phyloP scores from a whole-genome alignment of 2,888 invertebrate genomes.

The Gymnoscelis rufifasciata region DNA sequence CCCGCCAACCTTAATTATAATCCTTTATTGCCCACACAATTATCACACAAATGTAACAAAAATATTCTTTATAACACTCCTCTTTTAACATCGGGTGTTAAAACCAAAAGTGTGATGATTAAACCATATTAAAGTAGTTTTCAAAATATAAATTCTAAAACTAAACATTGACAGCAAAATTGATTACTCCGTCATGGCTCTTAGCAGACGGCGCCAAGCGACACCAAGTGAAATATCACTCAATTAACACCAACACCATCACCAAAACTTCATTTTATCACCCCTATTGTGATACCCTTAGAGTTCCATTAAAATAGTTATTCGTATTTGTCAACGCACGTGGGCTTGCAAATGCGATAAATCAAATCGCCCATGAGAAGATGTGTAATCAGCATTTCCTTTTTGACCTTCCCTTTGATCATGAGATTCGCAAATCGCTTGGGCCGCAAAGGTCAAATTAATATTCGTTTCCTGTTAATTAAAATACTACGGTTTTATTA shows the following conservation, averaged over 20 bases:
- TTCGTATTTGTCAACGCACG: slow-evolving; percentile 34
- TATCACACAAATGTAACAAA: no score
- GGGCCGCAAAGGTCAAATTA: slow-evolving; percentile 22
- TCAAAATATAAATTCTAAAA: slow-evolving; percentile 54
- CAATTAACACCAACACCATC: slow-evolving; percentile 60
- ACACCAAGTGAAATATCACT: slow-evolving; percentile 64
- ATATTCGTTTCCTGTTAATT: slow-evolving; percentile 23
- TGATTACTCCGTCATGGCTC: slow-evolving; percentile 62
- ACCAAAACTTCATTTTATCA: slow-evolving; percentile 23
- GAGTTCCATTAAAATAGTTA: slow-evolving; percentile 31
- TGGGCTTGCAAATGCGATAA: slow-evolving; percentile 36
- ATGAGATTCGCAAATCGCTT: slow-evolving; percentile 39
- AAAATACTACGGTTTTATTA: slow-evolving; percentile 20
- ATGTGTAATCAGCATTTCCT: slow-evolving; percentile 62
- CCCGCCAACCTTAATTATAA: no score
- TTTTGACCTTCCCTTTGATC: slow-evolving; percentile 45
- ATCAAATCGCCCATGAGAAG: slow-evolving; percentile 57
- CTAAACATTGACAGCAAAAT: slow-evolving; percentile 33
- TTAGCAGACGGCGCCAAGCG: slow-evolving; percentile 64
- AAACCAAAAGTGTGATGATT: no score
- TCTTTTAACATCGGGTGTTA: no score
- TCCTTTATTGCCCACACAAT: no score
- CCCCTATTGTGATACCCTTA: slow-evolving; percentile 31
- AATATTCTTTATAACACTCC: no score
- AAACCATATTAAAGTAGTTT: background rate